A percentile compares a stretch with the other conserved stretches of the same genome.
Conservation (phyloP, 2,113 vertebrate species). For the Pygoscelis antarcticus region DNA sequence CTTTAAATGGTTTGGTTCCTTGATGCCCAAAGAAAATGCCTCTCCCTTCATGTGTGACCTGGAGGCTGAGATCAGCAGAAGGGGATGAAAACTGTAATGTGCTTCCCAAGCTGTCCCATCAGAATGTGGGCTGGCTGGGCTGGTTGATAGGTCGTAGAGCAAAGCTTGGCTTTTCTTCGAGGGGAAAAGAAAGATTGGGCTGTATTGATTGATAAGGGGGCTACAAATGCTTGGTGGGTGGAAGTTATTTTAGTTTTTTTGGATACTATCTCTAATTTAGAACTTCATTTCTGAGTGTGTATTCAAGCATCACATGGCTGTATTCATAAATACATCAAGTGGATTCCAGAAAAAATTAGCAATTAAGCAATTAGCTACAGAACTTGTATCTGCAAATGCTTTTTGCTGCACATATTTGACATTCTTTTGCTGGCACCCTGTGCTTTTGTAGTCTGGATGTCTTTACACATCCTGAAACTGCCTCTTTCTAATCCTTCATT, state of each 20-base stretch:
- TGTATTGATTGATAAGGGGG: not conserved
- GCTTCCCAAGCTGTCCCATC: not conserved
- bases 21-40: not conserved
- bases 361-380: conserved; percentile 32
- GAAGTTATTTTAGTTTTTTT: not conserved
- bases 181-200: not conserved
- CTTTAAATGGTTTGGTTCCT: conserved; percentile 12
- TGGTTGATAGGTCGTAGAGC: not conserved
- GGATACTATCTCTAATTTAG: not conserved
- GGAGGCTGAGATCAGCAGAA: not conserved
- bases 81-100: not conserved
- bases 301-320: not conserved
- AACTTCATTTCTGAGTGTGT: not conserved
- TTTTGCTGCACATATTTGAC: conserved; percentile 25
- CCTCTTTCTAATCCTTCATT: not conserved
- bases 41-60: conserved; percentile 21
- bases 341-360: not conserved
- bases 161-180: not conserved
- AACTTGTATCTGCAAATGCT: not conserved
- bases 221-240: not conserved
- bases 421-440: not conserved
- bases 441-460: not conserved
- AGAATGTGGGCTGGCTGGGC: not conserved
- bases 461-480: not conserved
- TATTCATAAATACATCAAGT: conserved; percentile 14